Percentiles rank a stretch among this genome's conserved stretches.
These are phyloP conservation scores for Cranoglanis bouderius DNA, from an alignment of 2,113 vertebrate species.

Conservation along the genomic window DNA sequence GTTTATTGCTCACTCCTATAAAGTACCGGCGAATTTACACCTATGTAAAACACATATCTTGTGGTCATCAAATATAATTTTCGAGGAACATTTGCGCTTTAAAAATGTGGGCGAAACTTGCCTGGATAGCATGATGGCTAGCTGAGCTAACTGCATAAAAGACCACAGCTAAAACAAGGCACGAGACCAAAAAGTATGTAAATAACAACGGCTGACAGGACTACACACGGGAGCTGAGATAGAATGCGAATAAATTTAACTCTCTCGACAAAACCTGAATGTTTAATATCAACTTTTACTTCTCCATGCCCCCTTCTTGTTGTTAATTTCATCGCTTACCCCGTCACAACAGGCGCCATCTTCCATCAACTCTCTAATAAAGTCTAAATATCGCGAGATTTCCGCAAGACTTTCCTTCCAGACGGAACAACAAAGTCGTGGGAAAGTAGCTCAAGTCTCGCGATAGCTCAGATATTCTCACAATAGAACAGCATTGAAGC, in stretches of 20 bases:
- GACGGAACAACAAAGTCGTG: slow-evolving; percentile 56
- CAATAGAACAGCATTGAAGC: not conserved
- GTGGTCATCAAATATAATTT: not conserved
- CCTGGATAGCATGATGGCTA: slow-evolving; percentile 36
- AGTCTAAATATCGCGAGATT: slow-evolving; percentile 79
- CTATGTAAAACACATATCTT: not conserved
- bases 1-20: not conserved
- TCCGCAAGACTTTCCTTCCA: slow-evolving; percentile 57
- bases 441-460: slow-evolving; percentile 29
- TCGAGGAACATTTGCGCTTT: not conserved
- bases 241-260: not conserved
- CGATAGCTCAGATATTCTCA: slow-evolving; percentile 19
- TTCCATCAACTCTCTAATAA: slow-evolving; percentile 90
- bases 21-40: not conserved
- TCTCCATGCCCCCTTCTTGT: slow-evolving; percentile 46
- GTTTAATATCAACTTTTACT: slow-evolving; percentile 27
- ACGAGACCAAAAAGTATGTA: slow-evolving; percentile 8
- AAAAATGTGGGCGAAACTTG: slow-evolving; percentile 19
- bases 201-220: not conserved
- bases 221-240: not conserved
- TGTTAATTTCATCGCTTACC: slow-evolving; percentile 82
- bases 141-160: slow-evolving; percentile 50
- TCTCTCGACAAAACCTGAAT: not conserved
- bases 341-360: slow-evolving; percentile 99
- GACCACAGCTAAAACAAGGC: slow-evolving; percentile 29